phyloP scores from a whole-genome alignment of 1,140 invertebrate species.

The Drosophila lacteicornis region DNA sequence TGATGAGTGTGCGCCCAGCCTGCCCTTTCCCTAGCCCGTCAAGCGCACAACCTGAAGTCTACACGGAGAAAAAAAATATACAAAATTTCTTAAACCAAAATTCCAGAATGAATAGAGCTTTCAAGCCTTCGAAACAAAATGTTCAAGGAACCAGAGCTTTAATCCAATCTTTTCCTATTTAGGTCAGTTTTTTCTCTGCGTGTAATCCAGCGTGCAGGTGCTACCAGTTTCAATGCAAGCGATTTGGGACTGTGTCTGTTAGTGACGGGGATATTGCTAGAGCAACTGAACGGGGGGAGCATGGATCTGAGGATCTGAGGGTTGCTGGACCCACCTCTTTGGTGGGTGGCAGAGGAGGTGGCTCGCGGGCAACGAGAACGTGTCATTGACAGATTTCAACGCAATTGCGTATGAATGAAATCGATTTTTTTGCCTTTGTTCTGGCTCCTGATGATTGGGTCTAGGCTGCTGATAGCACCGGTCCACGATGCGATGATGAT shows the following conservation, averaged over 20 bases:
- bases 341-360: background rate
- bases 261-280: slow-evolving; percentile 35
- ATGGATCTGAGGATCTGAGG: slow-evolving; percentile 7
- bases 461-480: slow-evolving; percentile 30
- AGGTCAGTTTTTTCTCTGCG: background rate
- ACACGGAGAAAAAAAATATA: slow-evolving; percentile 1
- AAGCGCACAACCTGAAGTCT: slow-evolving; percentile 5
- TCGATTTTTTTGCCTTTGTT: slow-evolving; percentile 67
- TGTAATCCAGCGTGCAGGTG: slow-evolving; percentile 36
- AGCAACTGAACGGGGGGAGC: slow-evolving; percentile 17
- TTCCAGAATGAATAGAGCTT: background rate
- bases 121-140: background rate
- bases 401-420: slow-evolving; percentile 80
- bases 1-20: slow-evolving; percentile 62
- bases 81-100: background rate
- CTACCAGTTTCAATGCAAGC: slow-evolving; percentile 28
- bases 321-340: slow-evolving; percentile 15
- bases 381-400: slow-evolving; percentile 81
- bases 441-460: slow-evolving; percentile 36
- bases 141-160: no score
- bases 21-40: background rate
- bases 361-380: slow-evolving; percentile 47
- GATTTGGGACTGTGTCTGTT: slow-evolving; percentile 25
- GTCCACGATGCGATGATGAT: slow-evolving; percentile 6
- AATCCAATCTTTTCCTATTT: background rate